Conservation (phyloP, 1,140 invertebrate species). For the Ladona fulva region DNA sequence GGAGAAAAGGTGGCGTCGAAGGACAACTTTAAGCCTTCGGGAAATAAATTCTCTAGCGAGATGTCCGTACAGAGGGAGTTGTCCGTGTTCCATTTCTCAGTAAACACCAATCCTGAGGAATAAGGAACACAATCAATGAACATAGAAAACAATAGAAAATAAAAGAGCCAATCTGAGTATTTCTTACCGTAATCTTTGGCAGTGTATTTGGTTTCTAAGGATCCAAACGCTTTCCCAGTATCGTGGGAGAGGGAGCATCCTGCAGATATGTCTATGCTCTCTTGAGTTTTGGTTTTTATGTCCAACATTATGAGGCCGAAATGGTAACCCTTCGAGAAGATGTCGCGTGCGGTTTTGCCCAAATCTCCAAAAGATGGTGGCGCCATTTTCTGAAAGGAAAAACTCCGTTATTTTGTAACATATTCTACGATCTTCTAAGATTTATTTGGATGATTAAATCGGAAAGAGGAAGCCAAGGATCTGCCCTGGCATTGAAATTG, state of each 20-base stretch:
- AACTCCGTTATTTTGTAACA: not conserved
- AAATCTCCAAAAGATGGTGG: conserved; percentile 92
- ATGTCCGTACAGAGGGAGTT: conserved; percentile 90
- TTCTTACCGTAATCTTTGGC: conserved; percentile 73
- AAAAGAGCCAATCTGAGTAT: too few species aligned
- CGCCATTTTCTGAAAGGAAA: conserved; percentile 55
- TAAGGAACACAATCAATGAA: too few species aligned
- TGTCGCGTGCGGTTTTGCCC: conserved; percentile 88
- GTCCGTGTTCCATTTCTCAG: conserved; percentile 99
- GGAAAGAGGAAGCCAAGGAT: too few species aligned
- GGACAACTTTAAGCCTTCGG: conserved; percentile 83
- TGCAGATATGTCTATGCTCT: conserved; percentile 86
- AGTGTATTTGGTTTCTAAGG: conserved; percentile 91
- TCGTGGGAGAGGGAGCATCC: conserved; percentile 83
- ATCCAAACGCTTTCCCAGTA: conserved; percentile 83
- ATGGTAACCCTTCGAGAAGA: conserved; percentile 94
- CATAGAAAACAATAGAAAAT: too few species aligned
- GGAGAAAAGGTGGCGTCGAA: conserved; percentile 90
- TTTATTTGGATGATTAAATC: too few species aligned
- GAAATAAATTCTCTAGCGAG: conserved; percentile 79
- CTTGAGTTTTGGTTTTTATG: conserved; percentile 84
- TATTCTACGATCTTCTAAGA: too few species aligned
- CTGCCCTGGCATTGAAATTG: too few species aligned
- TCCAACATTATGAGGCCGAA: conserved; percentile 92
- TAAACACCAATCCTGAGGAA: conserved; percentile 69